Percentiles rank a stretch among this genome's conserved stretches.
phyloP scores from a whole-genome alignment of 2,888 invertebrate genomes.

The Oscheius sp. region DNA sequence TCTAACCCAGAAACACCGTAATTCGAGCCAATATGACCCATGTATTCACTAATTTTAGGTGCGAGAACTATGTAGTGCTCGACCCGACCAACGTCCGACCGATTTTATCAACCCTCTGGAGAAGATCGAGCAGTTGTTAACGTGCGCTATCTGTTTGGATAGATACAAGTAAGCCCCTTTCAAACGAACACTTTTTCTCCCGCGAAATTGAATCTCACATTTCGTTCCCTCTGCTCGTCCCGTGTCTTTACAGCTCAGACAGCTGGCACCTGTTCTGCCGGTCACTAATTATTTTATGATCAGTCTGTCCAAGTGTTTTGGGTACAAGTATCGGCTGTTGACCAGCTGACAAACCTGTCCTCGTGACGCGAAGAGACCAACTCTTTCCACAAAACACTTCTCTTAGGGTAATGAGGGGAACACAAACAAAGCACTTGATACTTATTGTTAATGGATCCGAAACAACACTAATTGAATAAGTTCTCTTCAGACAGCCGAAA shows the following conservation, averaged over 20 bases:
- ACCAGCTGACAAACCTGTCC: neutral
- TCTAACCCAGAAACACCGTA: too few relatives aligned
- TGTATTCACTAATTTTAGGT: conserved; percentile 42
- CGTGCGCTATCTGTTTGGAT: conserved; percentile 97
- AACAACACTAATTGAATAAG: neutral
- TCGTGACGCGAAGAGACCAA: neutral
- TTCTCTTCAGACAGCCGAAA: conserved; percentile 81
- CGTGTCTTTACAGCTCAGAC: conserved; percentile 21
- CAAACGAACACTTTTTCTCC: neutral
- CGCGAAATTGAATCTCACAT: neutral
- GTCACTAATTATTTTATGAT: conserved; percentile 20
- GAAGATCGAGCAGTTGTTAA: conserved; percentile 87
- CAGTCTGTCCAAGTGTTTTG: neutral
- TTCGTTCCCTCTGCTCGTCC: neutral
- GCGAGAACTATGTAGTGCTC: conserved; percentile 58
- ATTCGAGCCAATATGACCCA: too few relatives aligned
- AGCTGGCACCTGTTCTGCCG: conserved; percentile 26
- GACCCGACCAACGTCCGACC: conserved; percentile 58
- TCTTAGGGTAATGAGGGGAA: conserved; percentile 3
- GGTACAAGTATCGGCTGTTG: too few relatives aligned
- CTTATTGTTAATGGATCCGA: neutral
- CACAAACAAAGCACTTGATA: neutral
- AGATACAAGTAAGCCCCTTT: conserved; percentile 79
- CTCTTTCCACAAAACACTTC: conserved; percentile 20
- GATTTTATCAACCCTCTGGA: conserved; percentile 72